Conservation (phyloP, 2,113 vertebrate species). For the Sphaerodactylus townsendi region DNA sequence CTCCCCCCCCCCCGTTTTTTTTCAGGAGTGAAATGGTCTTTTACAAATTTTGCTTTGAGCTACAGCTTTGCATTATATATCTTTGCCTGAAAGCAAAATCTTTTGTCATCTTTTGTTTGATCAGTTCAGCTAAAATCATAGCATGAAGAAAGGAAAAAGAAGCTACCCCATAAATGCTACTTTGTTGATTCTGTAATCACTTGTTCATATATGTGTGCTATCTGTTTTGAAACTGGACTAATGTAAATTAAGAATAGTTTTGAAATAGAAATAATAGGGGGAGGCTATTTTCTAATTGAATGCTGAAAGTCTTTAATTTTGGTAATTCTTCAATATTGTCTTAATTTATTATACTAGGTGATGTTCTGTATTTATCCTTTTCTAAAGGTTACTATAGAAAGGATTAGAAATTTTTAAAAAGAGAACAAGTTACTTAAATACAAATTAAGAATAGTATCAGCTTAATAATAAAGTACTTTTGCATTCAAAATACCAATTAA, state of each 20-base stretch:
- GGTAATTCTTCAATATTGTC: neutral
- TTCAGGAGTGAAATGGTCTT: neutral
- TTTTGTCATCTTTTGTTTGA: conserved; percentile 22
- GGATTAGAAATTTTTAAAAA: neutral
- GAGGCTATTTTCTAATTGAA: neutral
- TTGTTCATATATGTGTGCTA: conserved; percentile 26
- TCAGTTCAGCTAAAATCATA: conserved; percentile 13
- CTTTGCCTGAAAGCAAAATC: neutral
- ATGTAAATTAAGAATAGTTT: neutral
- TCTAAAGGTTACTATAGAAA: neutral
- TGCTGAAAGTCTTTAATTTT: neutral
- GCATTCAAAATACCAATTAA: neutral
- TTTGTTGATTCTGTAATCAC: neutral
- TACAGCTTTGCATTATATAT: conserved; percentile 9
- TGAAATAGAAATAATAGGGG: neutral
- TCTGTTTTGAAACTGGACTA: conserved; percentile 7
- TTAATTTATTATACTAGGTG: neutral
- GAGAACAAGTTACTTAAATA: conserved; percentile 1
- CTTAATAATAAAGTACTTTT: neutral
- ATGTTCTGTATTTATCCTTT: neutral
- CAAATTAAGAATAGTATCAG: neutral
- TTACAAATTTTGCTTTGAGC: conserved; percentile 36
- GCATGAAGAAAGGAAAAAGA: neutral
- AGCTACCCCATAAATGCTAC: neutral
- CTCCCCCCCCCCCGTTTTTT: neutral